These are phyloP conservation scores for Hippolais icterina DNA, from an alignment of 2,113 vertebrate species.

Conservation along the genomic window DNA sequence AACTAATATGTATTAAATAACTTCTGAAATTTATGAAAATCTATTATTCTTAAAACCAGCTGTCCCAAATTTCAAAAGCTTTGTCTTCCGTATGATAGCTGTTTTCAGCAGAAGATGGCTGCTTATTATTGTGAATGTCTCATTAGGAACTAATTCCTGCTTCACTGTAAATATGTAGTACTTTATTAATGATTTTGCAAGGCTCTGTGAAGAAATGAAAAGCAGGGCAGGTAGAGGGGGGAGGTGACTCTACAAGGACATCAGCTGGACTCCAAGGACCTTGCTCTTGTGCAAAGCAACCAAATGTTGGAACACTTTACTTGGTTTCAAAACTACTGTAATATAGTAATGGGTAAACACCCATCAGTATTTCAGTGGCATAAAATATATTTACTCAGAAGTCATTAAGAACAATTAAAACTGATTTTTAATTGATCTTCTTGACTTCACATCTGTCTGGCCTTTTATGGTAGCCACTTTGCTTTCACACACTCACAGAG, in stretches of 20 bases:
- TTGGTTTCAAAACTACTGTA: not conserved
- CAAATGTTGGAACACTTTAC: not conserved
- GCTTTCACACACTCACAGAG: not conserved
- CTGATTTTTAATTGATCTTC: not conserved
- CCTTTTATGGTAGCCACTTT: not conserved
- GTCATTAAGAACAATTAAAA: not conserved
- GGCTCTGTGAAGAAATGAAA: not conserved
- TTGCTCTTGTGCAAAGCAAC: not conserved
- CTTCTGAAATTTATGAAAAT: not conserved
- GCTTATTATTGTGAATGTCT: not conserved
- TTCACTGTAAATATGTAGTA: not conserved
- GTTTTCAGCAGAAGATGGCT: not conserved
- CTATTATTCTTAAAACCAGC: not conserved
- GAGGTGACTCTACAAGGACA: not conserved
- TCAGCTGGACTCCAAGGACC: not conserved
- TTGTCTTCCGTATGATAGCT: not conserved
- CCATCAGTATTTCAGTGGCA: not conserved
- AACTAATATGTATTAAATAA: not conserved
- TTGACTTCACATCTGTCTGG: not conserved
- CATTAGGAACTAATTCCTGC: not conserved
- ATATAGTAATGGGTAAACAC: not conserved
- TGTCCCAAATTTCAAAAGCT: not conserved
- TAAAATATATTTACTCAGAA: not conserved
- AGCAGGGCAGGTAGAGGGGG: not conserved
- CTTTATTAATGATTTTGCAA: conserved; percentile 5